Base-by-base conservation (phyloP, 2,113 vertebrate species). In the Dromas ardeola region DNA sequence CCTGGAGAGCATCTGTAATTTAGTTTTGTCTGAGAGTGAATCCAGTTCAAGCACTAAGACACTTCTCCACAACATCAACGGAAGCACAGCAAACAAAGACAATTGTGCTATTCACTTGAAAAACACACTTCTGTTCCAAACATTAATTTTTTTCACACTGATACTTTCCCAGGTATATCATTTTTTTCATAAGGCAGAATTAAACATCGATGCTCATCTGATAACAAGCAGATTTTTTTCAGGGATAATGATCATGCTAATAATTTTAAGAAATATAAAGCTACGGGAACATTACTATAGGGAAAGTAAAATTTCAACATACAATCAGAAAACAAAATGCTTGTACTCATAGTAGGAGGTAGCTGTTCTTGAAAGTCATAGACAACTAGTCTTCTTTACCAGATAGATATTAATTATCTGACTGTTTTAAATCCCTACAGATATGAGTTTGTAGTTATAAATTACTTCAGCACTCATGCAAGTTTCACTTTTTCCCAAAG, bases 281-380 rank as follows among this genome's bases (percentile, higher is more conserved):
- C 9, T 53, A 53, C 0, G 0, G 11, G 12, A 55, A 42, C 0
- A 0, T 42, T 30, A 56, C 22, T 14, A 3, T 36, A 13, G 20
- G 7, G 22, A 30, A 76, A 85, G 17, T 43, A 58, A 55, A 43
- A 23, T 72, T 83, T 50, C 40, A 72, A 38, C 23, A 30, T 26
- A 42, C 9, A 49, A 38, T 49, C 10, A 61, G 29, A 83, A 93
- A 94, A 49, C 4, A 72, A 58, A 50, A 69, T 9, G 1, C 2
- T 87, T 74, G 62, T 34, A 38, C 34, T 76, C 10, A 38, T 27
- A 63, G 11, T 4, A 67, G 49, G 18, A 69, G 10, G 15, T 11
- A 88, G 6, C 20, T 77, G 9, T 22, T 88, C 49, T 53, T 70
- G 13, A 50, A 86, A 83, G 36, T 6, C 62, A 47, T 1, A 40